Evolutionary conservation across 2,113 vertebrate genomes (phyloP), one percentile per base, ranked within the genome.

Genomic region (Elaphurus davidianus): DNA sequence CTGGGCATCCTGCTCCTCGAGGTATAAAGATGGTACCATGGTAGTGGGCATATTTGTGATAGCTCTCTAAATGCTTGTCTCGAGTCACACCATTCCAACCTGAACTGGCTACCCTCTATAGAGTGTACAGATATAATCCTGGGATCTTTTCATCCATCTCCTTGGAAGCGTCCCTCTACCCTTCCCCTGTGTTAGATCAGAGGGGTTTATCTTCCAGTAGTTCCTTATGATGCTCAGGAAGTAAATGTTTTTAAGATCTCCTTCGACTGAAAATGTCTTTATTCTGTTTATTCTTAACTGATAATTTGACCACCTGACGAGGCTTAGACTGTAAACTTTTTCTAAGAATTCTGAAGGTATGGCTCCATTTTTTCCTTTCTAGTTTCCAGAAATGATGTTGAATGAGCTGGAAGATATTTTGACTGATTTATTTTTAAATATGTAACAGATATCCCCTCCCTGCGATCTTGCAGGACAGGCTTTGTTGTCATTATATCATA

Each of bases 401-500:
- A 76, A 81, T 71, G 90, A 78, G 11, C 25, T 27, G 52, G 12
- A 71, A 91, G 86, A 91, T 54, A 50, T 5, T 55, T 14, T 21
- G 27, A 45, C 82, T 33, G 64, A 74, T 76, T 52, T 76, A 88
- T 67, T 67, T 71, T 33, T 10, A 5, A 36, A 64, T 55, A 57
- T 47, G 62, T 84, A 57, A 83, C 47, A 64, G 17, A 40, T 27
- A 4, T 67, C 17, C 71, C 3, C 15, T 74, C 8, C 9, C 62
- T n/a, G 19, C 7, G 17, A 40, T 71, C n/a, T 76, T 83, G 2
- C 16, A 91, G 36, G 60, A 87, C 59, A 55, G 40, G 74, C 30
- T 90, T 90, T 79, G 28, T 1, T 43, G 33, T 84, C 55, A 16
- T 98, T 98, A 97, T 98, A 82, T 98, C 54, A 74, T 94, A 3